These are phyloP conservation scores for Xyrauchen texanus DNA, from an alignment of 2,113 vertebrate species.

Conservation along the genomic window DNA sequence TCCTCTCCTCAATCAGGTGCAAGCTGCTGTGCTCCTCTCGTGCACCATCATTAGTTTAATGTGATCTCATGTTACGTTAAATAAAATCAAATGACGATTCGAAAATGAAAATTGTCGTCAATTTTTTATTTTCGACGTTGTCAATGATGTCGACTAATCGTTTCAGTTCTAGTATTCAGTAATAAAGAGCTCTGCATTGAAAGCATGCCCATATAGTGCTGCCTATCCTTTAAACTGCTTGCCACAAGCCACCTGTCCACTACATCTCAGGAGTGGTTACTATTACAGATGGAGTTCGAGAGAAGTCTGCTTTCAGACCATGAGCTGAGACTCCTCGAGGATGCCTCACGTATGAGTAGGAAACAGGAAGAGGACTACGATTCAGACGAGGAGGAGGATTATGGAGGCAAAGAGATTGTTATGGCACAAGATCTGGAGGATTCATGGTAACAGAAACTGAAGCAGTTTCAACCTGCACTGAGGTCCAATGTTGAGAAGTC, in stretches of 20 bases:
- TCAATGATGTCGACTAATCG: too few relatives aligned
- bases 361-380: constrained; percentile 74
- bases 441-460: constrained; percentile 87
- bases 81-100: too few relatives aligned
- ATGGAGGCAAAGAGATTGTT: constrained; percentile 65
- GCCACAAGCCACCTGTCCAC: neutral
- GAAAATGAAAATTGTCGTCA: too few relatives aligned
- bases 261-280: neutral
- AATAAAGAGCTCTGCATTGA: too few relatives aligned
- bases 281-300: constrained; percentile 84
- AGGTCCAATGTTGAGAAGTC: constrained; percentile 77
- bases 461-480: constrained; percentile 69
- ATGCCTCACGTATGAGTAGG: constrained; percentile 74
- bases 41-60: too few relatives aligned
- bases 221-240: too few relatives aligned
- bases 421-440: constrained; percentile 88
- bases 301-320: constrained; percentile 87
- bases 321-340: constrained; percentile 82
- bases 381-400: constrained; percentile 76
- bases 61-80: too few relatives aligned
- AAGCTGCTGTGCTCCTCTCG: too few relatives aligned
- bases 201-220: too few relatives aligned
- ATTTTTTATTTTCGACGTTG: too few relatives aligned
- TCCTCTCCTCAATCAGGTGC: too few relatives aligned
- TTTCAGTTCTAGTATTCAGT: too few relatives aligned